Percentiles rank a stretch among this genome's conserved stretches.
These are phyloP conservation scores for Pammene fasciana DNA, from an alignment of 2,888 invertebrate species.

Conservation along the genomic window DNA sequence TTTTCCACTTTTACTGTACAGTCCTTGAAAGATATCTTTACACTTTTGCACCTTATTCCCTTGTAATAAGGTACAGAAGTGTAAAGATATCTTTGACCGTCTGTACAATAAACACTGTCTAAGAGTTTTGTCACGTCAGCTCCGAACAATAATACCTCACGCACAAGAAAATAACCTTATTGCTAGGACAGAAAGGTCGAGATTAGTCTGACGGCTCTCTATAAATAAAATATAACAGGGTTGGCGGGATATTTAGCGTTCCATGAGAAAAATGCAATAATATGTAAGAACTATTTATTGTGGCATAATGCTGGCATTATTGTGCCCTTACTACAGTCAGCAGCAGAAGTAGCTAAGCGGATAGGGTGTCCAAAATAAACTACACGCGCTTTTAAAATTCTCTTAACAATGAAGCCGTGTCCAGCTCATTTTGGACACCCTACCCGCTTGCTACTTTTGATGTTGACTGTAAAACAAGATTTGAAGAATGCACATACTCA, in stretches of 20 bases:
- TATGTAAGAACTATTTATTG: not conserved
- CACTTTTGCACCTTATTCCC: no score
- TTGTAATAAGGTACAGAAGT: no score
- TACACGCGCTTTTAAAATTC: no score
- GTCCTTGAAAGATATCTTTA: no score
- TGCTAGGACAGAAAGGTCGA: not conserved
- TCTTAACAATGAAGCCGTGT: no score
- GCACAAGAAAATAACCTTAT: not conserved
- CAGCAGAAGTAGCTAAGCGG: no score
- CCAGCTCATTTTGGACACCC: no score
- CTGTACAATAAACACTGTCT: conserved; percentile 12
- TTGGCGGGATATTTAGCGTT: conserved; percentile 7
- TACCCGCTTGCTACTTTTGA: no score
- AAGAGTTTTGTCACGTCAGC: conserved; percentile 13
- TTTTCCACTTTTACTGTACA: conserved; percentile 13
- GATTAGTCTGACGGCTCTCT: not conserved
- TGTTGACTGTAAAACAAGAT: no score
- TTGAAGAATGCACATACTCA: no score
- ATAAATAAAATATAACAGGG: conserved; percentile 16
- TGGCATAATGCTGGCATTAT: not conserved
- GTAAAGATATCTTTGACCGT: conserved; percentile 8
- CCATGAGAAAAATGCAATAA: not conserved
- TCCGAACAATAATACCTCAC: not conserved
- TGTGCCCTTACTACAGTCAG: no score
- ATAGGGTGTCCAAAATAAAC: no score